phyloP scores from a whole-genome alignment of 2,113 vertebrate genomes.

The Xiphophorus maculatus region DNA sequence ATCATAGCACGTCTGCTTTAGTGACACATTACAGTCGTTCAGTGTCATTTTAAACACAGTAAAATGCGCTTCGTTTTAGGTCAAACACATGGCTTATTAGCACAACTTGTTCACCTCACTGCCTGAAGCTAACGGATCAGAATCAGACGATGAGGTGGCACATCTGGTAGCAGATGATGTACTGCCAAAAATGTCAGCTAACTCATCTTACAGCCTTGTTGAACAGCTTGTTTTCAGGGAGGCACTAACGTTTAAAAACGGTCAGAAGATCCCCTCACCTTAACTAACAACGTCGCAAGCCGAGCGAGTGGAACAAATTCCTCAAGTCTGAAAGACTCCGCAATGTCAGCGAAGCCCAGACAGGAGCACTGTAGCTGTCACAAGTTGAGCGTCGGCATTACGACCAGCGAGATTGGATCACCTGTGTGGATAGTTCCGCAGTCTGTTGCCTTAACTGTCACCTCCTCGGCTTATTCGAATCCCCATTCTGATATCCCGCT shows the following conservation, averaged over 20 bases:
- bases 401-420: slow-evolving; percentile 10
- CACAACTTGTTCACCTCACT: neutral
- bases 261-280: neutral
- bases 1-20: neutral
- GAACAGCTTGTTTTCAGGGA: neutral
- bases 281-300: neutral
- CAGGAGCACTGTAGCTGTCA: slow-evolving; percentile 48
- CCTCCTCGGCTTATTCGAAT: slow-evolving; percentile 6
- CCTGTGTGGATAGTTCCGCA: neutral
- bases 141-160: slow-evolving; percentile 73
- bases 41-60: neutral
- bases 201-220: slow-evolving; percentile 10
- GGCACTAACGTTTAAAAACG: neutral
- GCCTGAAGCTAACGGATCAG: slow-evolving; percentile 25
- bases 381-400: slow-evolving; percentile 44
- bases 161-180: slow-evolving; percentile 54
- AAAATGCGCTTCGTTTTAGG: neutral
- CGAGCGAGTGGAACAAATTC: slow-evolving; percentile 36
- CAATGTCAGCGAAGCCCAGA: slow-evolving; percentile 62
- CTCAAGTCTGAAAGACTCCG: slow-evolving; percentile 63
- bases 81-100: neutral
- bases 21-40: neutral
- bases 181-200: neutral
- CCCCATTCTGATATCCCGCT: neutral
- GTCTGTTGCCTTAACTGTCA: neutral